Conservation (phyloP, 1,140 invertebrate genomes). For the Amyelois transitella region DNA sequence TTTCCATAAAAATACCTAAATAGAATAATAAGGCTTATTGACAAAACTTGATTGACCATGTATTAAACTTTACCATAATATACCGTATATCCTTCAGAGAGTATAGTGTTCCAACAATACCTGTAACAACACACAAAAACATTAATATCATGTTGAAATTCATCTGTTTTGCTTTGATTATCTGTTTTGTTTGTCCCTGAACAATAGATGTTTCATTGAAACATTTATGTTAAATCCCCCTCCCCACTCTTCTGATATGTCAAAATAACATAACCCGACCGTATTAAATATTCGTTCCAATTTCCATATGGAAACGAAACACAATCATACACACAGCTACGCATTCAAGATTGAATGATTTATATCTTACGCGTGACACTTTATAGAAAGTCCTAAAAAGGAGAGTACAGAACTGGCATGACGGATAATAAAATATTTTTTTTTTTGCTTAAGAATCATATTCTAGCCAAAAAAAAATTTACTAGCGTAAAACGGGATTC, state of each 20-base stretch:
- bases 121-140: background rate
- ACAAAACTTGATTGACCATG: too few species aligned
- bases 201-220: background rate
- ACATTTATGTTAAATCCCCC: background rate
- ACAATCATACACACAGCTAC: conserved; percentile 8
- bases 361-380: conserved; percentile 33
- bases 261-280: background rate
- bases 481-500: too few species aligned
- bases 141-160: too few species aligned
- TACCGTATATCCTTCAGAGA: too few species aligned
- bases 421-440: conserved; percentile 4
- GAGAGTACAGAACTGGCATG: background rate
- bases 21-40: too few species aligned
- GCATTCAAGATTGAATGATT: conserved; percentile 53
- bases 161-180: too few species aligned
- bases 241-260: background rate
- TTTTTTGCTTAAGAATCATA: background rate
- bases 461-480: too few species aligned
- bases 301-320: background rate
- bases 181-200: too few species aligned
- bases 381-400: conserved; percentile 1
- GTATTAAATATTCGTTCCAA: background rate
- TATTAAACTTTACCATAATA: too few species aligned
- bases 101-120: too few species aligned
- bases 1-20: too few species aligned